Conservation (phyloP, 1,140 invertebrate species). For the Polypedilum pembai region DNA sequence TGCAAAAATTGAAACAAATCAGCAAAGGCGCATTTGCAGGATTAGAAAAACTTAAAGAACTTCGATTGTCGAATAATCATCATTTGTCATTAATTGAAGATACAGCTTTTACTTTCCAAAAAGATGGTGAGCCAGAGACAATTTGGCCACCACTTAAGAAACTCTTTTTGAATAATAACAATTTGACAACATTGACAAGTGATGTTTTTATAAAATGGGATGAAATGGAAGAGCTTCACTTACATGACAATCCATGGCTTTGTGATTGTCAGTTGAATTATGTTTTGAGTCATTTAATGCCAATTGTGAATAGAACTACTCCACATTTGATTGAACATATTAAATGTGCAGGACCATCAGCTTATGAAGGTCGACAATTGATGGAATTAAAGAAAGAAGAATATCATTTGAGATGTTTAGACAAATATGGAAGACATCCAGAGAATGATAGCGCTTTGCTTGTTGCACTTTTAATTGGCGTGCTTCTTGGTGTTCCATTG, state of each 20-base stretch:
- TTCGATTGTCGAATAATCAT: constrained; percentile 46
- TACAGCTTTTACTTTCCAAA: constrained; percentile 46
- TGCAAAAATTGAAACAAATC: constrained; percentile 51
- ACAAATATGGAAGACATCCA: constrained; percentile 51
- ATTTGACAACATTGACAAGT: constrained; percentile 53
- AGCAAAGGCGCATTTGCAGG: constrained; percentile 42
- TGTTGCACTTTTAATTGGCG: constrained; percentile 56
- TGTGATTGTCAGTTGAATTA: constrained; percentile 69
- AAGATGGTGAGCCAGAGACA: constrained; percentile 43
- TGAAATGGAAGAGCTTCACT: constrained; percentile 51
- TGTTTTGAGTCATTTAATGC: constrained; percentile 55
- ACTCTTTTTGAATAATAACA: constrained; percentile 60
- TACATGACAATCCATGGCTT: constrained; percentile 61
- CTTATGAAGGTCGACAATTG: constrained; percentile 51
- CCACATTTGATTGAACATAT: constrained; percentile 35
- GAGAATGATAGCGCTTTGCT: constrained; percentile 58
- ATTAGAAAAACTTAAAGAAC: background rate
- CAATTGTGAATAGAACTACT: constrained; percentile 40
- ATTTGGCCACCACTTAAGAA: constrained; percentile 54
- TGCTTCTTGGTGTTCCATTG: constrained; percentile 58
- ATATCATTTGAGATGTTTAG: constrained; percentile 53
- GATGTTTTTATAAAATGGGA: constrained; percentile 55
- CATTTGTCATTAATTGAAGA: constrained; percentile 49
- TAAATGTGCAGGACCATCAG: constrained; percentile 51
- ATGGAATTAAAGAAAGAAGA: constrained; percentile 48